phyloP scores from a whole-genome alignment of 1,140 invertebrate genomes.

The Muscidifurax raptorellus region DNA sequence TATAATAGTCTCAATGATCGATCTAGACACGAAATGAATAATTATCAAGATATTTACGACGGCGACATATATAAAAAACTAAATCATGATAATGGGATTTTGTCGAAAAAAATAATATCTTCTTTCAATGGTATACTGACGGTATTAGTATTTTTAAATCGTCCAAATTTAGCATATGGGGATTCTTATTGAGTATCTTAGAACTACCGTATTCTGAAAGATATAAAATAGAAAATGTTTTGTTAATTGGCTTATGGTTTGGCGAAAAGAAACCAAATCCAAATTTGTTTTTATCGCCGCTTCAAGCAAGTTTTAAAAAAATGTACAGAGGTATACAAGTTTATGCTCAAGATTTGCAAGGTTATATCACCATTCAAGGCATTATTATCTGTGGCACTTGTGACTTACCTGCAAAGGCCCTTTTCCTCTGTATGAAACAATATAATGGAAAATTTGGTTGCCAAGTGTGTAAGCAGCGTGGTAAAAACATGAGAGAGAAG shows the following conservation, averaged over 20 bases:
- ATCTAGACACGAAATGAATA: slow-evolving; percentile 30
- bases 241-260: slow-evolving; percentile 51
- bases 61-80: slow-evolving; percentile 44
- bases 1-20: slow-evolving; percentile 16
- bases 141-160: slow-evolving; percentile 39
- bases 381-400: slow-evolving; percentile 49
- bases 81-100: not conserved
- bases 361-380: slow-evolving; percentile 10
- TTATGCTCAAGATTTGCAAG: not conserved
- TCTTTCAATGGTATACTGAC: slow-evolving; percentile 22
- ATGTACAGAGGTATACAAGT: slow-evolving; percentile 32
- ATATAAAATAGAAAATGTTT: slow-evolving; percentile 45
- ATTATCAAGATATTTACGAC: slow-evolving; percentile 49
- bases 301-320: not conserved
- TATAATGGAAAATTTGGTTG: slow-evolving; percentile 47
- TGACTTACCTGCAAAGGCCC: slow-evolving; percentile 49
- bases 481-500: not conserved
- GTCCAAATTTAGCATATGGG: slow-evolving; percentile 47
- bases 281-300: slow-evolving; percentile 42
- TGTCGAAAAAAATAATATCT: slow-evolving; percentile 13
- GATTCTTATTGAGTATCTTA: slow-evolving; percentile 40
- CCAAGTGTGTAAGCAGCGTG: not conserved
- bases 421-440: slow-evolving; percentile 49
- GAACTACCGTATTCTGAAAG: slow-evolving; percentile 47
- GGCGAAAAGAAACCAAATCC: slow-evolving; percentile 44